Base-by-base conservation (phyloP, 2,888 invertebrate genomes). In the Brachyopa scutellaris region DNA sequence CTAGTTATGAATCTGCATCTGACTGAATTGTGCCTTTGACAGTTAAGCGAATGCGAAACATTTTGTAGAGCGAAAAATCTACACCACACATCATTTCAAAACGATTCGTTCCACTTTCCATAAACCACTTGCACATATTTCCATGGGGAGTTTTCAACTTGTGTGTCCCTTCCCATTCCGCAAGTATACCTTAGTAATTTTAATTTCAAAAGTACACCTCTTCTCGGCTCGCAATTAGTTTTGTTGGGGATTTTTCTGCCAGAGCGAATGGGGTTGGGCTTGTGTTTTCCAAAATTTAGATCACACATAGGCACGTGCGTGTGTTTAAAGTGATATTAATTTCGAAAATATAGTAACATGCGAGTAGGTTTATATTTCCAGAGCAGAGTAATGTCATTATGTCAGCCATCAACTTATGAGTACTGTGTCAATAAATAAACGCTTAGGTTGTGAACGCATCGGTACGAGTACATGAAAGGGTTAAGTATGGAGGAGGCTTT, bases 201-300 rank as follows among this genome's bases (percentile, higher is more conserved):
- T 76, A 82, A 82, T 82, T 82, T 77, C 49, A 70, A 70, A 77
- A 82, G 82, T 82, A 82, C 70, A 82, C 61, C 74, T 76, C 76
- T 77, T 72, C 77, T 38, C 64, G 53, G 70, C 40, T 66, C 33
- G 66, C 82, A 82, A 82, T 82, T 82, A 82, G 77, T 82, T 82
- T 82, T 66, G 82, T 82, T 77, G 59, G 70, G 49, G 15, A 17
- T 76, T 49, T 61, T 23, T 51, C 6, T 53, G n/a, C 15, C 40
- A 42, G 45, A 31, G 13, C 8, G 15, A 19, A 5, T 1, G 5
- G n/a, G 62, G 61, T 33, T 45, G 76, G 57, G 33, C 29, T 66
- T 29, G 19, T 55, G 31, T 64, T 80, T 67, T 38, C 0, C 9
- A 59, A 82, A 64, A 82, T 77, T 77, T 66, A 77, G 82, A 77